Percentiles rank a stretch among this genome's conserved stretches.
These are phyloP conservation scores for Drosophila eohydei DNA, from an alignment of 2,888 invertebrate species.

Conservation along the genomic window DNA sequence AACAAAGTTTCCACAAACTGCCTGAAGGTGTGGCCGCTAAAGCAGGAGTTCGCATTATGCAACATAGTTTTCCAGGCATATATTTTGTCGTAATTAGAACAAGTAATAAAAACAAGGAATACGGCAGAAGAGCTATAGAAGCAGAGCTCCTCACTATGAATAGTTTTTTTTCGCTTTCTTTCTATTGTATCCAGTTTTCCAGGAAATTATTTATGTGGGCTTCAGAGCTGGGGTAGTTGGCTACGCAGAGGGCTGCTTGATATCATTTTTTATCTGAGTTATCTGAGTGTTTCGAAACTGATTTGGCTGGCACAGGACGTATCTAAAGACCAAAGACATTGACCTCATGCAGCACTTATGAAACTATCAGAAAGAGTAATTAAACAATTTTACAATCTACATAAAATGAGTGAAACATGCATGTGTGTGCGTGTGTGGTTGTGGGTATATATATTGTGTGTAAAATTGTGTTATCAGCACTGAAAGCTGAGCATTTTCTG, in stretches of 20 bases:
- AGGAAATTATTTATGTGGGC: slow-evolving; percentile 8
- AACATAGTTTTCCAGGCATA: slow-evolving; percentile 16
- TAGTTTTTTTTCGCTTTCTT: not conserved
- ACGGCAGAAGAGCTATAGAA: not conserved
- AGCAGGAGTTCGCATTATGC: slow-evolving; percentile 11
- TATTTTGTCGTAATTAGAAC: slow-evolving; percentile 31
- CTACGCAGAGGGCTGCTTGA: not conserved
- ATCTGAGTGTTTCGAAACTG: not conserved
- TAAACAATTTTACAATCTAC: slow-evolving; percentile 26
- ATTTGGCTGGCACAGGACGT: not conserved
- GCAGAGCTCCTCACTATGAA: not conserved
- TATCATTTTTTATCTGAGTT: not conserved
- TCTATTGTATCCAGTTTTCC: slow-evolving; percentile 1
- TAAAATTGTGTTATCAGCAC: slow-evolving; percentile 60
- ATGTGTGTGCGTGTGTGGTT: slow-evolving; percentile 15
- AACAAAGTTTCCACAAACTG: slow-evolving; percentile 15
- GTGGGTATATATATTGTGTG: slow-evolving; percentile 27
- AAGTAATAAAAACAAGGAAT: not conserved
- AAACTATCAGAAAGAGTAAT: slow-evolving; percentile 17
- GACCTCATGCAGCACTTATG: slow-evolving; percentile 2
- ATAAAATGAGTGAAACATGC: slow-evolving; percentile 15
- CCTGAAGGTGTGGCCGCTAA: slow-evolving; percentile 21
- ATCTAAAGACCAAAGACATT: not conserved
- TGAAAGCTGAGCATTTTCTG: slow-evolving; percentile 44
- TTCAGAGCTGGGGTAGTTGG: not conserved